These are phyloP conservation scores for Capromys pilorides DNA, from an alignment of 2,797 vertebrate species.

Conservation along the genomic window DNA sequence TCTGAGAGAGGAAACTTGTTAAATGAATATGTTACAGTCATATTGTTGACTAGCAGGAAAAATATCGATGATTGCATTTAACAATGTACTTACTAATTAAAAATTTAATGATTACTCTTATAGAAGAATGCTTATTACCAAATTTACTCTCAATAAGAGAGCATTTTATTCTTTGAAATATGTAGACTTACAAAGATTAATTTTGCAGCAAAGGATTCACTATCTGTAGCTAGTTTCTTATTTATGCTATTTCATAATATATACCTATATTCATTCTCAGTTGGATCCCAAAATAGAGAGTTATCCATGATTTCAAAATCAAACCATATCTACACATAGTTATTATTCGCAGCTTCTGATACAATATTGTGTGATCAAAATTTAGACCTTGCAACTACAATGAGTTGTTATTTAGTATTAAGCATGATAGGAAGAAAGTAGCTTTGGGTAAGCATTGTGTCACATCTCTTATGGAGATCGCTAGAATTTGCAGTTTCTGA, in stretches of 20 bases:
- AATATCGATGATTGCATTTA: background rate
- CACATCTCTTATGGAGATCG: background rate
- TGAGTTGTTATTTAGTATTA: constrained; percentile 30
- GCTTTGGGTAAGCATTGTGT: constrained; percentile 13
- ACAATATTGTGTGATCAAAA: background rate
- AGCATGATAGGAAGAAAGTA: background rate
- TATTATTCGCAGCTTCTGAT: background rate
- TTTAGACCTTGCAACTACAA: background rate
- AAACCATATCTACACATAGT: background rate
- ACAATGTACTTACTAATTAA: background rate
- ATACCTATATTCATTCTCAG: background rate
- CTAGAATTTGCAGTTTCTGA: constrained; percentile 9
- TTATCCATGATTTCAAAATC: constrained; percentile 22
- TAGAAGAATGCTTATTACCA: background rate
- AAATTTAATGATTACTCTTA: background rate
- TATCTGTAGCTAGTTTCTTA: background rate
- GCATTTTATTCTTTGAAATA: background rate
- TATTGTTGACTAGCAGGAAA: background rate
- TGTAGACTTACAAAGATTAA: background rate
- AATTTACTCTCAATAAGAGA: background rate
- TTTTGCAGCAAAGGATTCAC: background rate
- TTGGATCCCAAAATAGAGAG: background rate
- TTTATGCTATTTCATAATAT: background rate
- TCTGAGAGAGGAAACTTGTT: constrained; percentile 18
- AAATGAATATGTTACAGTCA: background rate